phyloP scores from a whole-genome alignment of 2,113 vertebrate species.

The Macrotus californicus region DNA sequence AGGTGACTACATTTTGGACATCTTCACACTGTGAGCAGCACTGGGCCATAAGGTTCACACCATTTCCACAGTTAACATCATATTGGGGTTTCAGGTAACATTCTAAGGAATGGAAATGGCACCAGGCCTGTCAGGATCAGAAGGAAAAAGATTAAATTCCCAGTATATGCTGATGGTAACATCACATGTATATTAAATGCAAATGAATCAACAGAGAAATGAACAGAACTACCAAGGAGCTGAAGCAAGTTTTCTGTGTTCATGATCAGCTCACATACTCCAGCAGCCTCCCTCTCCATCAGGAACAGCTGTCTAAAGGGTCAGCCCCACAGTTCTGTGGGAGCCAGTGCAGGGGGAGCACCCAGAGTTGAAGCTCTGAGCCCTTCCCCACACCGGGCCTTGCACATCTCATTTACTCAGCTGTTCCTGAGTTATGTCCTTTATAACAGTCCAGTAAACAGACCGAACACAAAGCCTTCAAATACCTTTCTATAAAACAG shows the following conservation, averaged over 20 bases:
- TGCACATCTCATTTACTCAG: background rate
- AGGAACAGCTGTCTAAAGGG: background rate
- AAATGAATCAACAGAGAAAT: background rate
- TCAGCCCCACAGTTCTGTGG: fast-evolving
- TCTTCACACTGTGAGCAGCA: fast-evolving
- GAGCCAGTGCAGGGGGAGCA: background rate
- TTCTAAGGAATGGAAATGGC: background rate
- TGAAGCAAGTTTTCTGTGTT: background rate
- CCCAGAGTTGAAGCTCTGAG: too few species aligned
- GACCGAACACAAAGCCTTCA: background rate
- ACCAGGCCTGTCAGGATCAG: background rate
- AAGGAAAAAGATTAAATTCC: background rate
- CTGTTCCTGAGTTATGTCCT: background rate
- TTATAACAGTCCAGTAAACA: background rate
- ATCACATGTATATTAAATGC: background rate
- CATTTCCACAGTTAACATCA: too few species aligned
- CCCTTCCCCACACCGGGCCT: background rate
- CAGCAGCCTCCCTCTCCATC: background rate
- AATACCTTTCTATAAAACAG: background rate
- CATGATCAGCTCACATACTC: background rate
- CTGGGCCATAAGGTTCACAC: fast-evolving
- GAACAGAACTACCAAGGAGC: background rate
- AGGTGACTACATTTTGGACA: background rate
- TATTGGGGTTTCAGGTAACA: background rate
- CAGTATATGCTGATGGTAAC: background rate